Conservation (phyloP, 2,113 vertebrate species). For the Cinclus mexicanus region DNA sequence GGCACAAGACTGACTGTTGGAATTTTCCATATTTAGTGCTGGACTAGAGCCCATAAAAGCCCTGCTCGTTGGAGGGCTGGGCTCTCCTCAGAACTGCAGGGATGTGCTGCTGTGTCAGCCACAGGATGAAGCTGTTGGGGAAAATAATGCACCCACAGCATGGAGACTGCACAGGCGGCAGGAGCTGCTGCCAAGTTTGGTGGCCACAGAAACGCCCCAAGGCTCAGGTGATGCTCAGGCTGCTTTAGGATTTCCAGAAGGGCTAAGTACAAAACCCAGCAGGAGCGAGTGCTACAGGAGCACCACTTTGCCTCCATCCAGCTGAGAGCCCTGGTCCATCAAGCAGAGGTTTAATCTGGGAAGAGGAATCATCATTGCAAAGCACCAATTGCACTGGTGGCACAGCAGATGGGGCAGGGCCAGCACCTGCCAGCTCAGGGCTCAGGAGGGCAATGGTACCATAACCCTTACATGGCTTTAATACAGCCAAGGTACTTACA, state of each 20-base stretch:
- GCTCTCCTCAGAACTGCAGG: background rate
- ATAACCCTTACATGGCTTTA: background rate
- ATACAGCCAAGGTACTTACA: background rate
- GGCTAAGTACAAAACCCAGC: background rate
- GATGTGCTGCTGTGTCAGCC: background rate
- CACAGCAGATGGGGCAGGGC: background rate
- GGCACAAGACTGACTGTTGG: accelerated
- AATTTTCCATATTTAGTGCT: slow-evolving; percentile 28
- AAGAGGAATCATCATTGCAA: background rate
- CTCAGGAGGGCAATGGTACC: background rate
- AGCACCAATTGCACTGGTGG: background rate
- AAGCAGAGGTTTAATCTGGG: background rate
- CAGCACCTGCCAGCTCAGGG: background rate
- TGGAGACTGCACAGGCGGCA: background rate
- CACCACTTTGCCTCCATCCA: background rate
- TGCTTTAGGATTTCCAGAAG: background rate
- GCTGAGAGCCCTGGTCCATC: background rate
- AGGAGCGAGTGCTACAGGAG: background rate
- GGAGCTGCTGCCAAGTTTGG: background rate
- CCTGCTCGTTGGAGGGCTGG: accelerated
- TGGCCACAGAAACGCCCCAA: accelerated
- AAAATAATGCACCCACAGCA: background rate
- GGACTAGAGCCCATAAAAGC: background rate
- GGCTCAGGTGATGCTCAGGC: background rate
- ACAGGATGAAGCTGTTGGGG: background rate